These are phyloP conservation scores for Leucoptera coffeella DNA, from an alignment of 2,888 invertebrate species.

Conservation along the genomic window DNA sequence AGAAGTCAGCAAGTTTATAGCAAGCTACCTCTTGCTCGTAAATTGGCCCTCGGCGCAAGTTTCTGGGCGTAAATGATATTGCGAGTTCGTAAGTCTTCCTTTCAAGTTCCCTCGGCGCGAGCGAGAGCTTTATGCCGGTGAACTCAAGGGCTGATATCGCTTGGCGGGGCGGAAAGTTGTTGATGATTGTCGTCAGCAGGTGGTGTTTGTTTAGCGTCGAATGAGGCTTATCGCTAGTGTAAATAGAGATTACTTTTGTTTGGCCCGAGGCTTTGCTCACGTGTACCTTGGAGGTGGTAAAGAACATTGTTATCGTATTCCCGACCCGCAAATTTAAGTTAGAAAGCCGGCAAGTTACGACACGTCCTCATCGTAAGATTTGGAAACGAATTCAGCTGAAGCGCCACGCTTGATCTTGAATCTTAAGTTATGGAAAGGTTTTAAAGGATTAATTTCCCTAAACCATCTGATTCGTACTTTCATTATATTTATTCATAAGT, in stretches of 20 bases:
- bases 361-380: no score
- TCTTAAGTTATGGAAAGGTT: neutral
- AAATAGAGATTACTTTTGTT: conserved; percentile 13
- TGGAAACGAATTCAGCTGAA: no score
- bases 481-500: neutral
- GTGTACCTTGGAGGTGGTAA: conserved; percentile 4
- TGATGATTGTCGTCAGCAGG: conserved; percentile 14
- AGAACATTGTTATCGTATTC: conserved; percentile 5
- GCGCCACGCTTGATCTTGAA: neutral
- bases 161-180: conserved; percentile 5
- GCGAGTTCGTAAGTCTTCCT: conserved; percentile 10
- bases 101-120: neutral
- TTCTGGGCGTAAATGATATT: conserved; percentile 18
- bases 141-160: neutral
- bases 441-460: neutral
- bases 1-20: conserved; percentile 16
- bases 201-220: conserved; percentile 15
- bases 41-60: conserved; percentile 18
- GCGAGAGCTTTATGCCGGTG: neutral
- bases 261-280: conserved; percentile 6
- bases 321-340: neutral
- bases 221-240: conserved; percentile 15
- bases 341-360: neutral
- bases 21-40: conserved; percentile 14
- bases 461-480: neutral